phyloP scores from a whole-genome alignment of 2,797 vertebrate genomes.

The Cyprinella venusta region DNA sequence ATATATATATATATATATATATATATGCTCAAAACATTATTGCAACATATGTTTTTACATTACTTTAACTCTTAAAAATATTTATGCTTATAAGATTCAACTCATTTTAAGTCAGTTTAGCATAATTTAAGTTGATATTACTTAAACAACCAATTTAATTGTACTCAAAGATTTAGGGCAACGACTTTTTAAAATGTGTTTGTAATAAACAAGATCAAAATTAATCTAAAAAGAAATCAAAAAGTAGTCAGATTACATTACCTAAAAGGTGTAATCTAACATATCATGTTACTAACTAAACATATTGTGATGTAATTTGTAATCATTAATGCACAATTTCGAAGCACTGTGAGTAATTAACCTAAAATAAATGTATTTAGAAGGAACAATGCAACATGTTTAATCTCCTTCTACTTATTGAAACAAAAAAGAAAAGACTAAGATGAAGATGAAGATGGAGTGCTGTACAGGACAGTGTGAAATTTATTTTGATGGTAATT shows the following conservation, averaged over 20 bases:
- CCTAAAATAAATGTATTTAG: not conserved
- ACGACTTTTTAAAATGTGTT: not conserved
- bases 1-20: no score
- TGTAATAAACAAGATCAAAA: not conserved
- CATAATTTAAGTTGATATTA: no score
- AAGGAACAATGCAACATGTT: not conserved
- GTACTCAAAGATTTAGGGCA: no score
- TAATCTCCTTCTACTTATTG: not conserved
- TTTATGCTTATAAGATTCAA: no score
- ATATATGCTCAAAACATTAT: no score
- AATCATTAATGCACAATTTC: not conserved
- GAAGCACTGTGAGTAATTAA: not conserved
- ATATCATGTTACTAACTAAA: not conserved
- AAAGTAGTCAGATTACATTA: not conserved
- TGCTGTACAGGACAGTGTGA: slow-evolving; percentile 31
- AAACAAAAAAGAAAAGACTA: not conserved
- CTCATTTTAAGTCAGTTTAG: no score
- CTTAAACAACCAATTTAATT: no score
- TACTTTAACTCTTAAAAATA: no score
- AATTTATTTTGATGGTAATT: slow-evolving; percentile 66
- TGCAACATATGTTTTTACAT: no score
- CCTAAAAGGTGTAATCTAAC: not conserved
- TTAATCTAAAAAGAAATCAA: not conserved
- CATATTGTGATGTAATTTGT: not conserved
- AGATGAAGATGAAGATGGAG: not conserved